Evolutionary conservation across 2,113 vertebrate genomes (phyloP), one percentile per base, ranked within the genome.

Genomic region (Carollia perspicillata): DNA sequence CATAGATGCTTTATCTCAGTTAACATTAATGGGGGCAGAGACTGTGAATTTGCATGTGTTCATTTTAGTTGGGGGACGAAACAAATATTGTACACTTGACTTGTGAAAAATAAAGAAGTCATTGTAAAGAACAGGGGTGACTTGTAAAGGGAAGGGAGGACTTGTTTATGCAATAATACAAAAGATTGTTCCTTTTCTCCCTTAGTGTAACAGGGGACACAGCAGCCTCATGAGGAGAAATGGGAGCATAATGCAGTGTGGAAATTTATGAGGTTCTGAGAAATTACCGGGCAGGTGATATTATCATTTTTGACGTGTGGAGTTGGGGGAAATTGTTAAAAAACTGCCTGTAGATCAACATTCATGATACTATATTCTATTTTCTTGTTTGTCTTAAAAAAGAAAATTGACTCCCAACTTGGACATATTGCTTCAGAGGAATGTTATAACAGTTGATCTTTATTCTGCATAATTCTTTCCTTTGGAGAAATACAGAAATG

Each of bases 81-180:
- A 93, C 89, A 96, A 94, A 93, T 95, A 87, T 72, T 93, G 66
- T 95, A 90, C 87, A 96, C 85, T 96, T 92, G 95, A 98, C 97
- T 98, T 98, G 98, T 95, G 60, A 83, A 97, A 96, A 96, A 98
- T 98, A 98, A 98, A 98, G 96, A 97, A 60, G 55, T 90, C 92
- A 96, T 98, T 98, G 97, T 98, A 94, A 44, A 60, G 87, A 71
- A 75, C 68, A 78, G 66, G 88, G 84, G 23, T 23, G 14, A 90
- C 88, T 92, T 93, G 84, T 77, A 60, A 94, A 93, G 80, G 95
- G 95, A 96, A 86, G 96, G 95, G 84, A 95, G 51, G 93, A 95
- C 94, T 98, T 97, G 86, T 96, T 97, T 65, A 90, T 7, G 5
- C 97, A 97, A 95, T 79, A 95, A 84, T 96, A 94, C 86, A 96